Percentiles rank a stretch among this genome's conserved stretches.
Conservation (phyloP, 2,797 vertebrate species). For the Podargus strigoides region DNA sequence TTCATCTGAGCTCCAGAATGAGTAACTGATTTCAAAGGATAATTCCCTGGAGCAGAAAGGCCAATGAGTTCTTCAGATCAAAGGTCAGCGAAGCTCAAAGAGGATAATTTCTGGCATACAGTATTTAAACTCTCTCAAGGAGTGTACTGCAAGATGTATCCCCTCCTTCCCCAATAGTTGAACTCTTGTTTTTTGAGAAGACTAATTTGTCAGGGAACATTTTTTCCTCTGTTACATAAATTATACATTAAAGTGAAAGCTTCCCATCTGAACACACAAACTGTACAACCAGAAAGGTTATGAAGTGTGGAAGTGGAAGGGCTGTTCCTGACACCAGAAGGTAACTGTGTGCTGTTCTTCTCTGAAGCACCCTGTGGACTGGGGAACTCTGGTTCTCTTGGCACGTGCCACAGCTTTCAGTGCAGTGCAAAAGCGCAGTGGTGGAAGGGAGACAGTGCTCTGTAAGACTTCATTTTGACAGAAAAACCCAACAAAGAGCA, state of each 20-base stretch:
- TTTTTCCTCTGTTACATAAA: conserved; percentile 35
- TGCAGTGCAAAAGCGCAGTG: rapidly evolving
- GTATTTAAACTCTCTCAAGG: conserved; percentile 58
- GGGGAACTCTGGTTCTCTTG: not conserved
- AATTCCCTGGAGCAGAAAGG: conserved; percentile 47
- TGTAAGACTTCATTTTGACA: not conserved
- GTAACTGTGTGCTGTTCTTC: not conserved
- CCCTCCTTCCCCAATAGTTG: conserved; percentile 7
- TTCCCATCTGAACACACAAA: not conserved
- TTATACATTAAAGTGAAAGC: conserved; percentile 45
- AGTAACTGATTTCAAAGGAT: conserved; percentile 58
- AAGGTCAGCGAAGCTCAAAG: conserved; percentile 48
- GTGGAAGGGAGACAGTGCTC: not conserved
- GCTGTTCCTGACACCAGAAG: not conserved
- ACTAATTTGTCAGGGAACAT: conserved; percentile 45
- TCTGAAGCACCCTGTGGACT: not conserved
- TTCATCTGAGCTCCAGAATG: conserved; percentile 47
- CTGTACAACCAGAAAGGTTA: not conserved
- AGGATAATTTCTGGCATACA: conserved; percentile 51
- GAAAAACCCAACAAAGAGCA: not conserved
- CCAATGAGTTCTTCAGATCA: conserved; percentile 53
- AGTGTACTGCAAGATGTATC: conserved; percentile 29
- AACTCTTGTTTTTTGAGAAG: conserved; percentile 45
- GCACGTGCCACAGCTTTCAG: not conserved
- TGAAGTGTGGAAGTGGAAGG: not conserved